Conservation (phyloP, 2,888 invertebrate species). For the Melinaea menophilus region DNA sequence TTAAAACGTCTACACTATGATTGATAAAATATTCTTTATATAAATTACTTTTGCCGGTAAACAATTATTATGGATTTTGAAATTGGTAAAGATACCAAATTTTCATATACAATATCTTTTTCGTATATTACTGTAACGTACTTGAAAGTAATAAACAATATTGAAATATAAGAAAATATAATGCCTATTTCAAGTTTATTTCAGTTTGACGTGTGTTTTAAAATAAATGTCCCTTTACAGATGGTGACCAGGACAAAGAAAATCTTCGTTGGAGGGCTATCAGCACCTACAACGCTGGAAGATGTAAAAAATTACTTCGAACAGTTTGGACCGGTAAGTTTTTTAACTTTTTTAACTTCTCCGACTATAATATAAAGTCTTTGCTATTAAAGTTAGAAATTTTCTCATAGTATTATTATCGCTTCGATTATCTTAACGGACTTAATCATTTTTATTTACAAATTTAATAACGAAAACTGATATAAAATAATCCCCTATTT, state of each 20-base stretch:
- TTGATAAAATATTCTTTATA: constrained; percentile 54
- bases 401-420: constrained; percentile 7
- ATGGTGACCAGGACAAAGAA: constrained; percentile 99
- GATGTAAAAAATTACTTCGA: constrained; percentile 99
- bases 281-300: constrained; percentile 99
- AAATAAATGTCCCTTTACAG: constrained; percentile 79
- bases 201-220: neutral
- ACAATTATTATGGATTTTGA: no score
- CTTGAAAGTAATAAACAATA: constrained; percentile 38
- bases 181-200: neutral
- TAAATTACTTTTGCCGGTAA: constrained; percentile 37
- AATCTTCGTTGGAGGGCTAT: constrained; percentile 99
- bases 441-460: neutral
- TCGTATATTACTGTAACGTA: constrained; percentile 31
- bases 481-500: no score
- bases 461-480: no score
- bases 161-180: neutral
- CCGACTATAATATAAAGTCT: constrained; percentile 6
- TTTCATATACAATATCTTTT: no score
- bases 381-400: constrained; percentile 13
- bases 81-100: no score
- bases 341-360: constrained; percentile 11
- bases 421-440: constrained; percentile 3
- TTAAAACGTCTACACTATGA: constrained; percentile 50
- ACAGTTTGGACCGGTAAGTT: constrained; percentile 98